Conservation (phyloP, 2,888 invertebrate genomes). For the Lasioglossum marginatum region DNA sequence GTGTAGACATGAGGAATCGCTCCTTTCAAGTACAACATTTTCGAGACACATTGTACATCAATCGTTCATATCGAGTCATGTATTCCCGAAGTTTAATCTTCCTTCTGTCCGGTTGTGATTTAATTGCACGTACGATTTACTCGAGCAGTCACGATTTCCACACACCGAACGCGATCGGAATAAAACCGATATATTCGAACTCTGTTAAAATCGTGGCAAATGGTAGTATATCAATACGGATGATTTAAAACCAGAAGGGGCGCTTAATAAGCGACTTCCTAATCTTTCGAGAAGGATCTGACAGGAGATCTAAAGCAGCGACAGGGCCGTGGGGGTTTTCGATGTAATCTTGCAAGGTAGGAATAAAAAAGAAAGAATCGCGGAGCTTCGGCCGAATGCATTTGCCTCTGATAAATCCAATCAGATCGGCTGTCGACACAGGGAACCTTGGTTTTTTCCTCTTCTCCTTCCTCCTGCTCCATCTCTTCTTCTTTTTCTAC, state of each 20-base stretch:
- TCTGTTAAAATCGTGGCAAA: background rate
- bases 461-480: constrained; percentile 18
- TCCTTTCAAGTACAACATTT: no score
- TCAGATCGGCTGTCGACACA: constrained; percentile 78
- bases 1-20: no score
- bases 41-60: no score
- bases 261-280: constrained; percentile 14
- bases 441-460: constrained; percentile 55
- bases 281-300: constrained; percentile 35
- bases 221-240: background rate
- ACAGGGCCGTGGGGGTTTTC: constrained; percentile 45
- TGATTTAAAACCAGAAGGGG: background rate
- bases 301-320: constrained; percentile 13
- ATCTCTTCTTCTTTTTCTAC: constrained; percentile 40
- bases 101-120: background rate
- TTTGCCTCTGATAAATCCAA: constrained; percentile 77
- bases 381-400: constrained; percentile 63
- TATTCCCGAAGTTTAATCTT: background rate
- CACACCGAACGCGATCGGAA: background rate
- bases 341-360: constrained; percentile 67
- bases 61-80: no score
- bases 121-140: background rate
- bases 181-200: background rate
- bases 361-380: constrained; percentile 44
- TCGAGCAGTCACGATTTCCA: background rate